phyloP scores from a whole-genome alignment of 2,113 vertebrate genomes.

The Corythornis cristatus region DNA sequence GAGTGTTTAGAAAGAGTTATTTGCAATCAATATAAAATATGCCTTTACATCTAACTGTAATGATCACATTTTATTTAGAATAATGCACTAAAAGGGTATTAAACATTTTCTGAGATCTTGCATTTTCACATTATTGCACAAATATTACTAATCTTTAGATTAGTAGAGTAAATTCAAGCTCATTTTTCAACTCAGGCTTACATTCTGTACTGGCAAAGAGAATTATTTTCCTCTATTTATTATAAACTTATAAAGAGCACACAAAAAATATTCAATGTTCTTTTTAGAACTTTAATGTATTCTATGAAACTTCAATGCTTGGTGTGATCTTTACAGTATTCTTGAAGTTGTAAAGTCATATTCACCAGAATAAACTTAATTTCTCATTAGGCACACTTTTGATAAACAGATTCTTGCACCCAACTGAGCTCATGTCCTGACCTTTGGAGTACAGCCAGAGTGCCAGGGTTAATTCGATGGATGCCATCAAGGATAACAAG shows the following conservation, averaged over 20 bases:
- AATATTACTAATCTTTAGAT: neutral
- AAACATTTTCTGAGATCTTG: neutral
- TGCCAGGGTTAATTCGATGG: constrained; percentile 92
- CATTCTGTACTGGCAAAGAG: neutral
- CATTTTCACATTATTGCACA: neutral
- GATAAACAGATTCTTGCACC: accelerated
- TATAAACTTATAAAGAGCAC: neutral
- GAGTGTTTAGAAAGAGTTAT: neutral
- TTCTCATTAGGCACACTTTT: neutral
- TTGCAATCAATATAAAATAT: neutral
- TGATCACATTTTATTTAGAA: neutral
- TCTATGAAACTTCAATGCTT: neutral
- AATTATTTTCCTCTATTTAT: neutral
- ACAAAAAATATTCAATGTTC: neutral
- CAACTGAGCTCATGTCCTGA: constrained; percentile 38
- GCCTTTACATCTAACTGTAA: neutral
- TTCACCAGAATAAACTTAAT: neutral
- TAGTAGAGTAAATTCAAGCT: neutral
- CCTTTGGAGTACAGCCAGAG: constrained; percentile 93
- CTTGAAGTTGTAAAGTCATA: neutral
- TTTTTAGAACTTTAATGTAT: too few relatives aligned
- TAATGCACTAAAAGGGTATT: neutral
- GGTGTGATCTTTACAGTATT: neutral
- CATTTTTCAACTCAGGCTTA: neutral
- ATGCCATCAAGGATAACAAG: constrained; percentile 93